A percentile compares a stretch with the other conserved stretches of the same genome.
Evolutionary conservation across 2,888 invertebrate genomes (phyloP).

Genomic region (Drosophila conformis): DNA sequence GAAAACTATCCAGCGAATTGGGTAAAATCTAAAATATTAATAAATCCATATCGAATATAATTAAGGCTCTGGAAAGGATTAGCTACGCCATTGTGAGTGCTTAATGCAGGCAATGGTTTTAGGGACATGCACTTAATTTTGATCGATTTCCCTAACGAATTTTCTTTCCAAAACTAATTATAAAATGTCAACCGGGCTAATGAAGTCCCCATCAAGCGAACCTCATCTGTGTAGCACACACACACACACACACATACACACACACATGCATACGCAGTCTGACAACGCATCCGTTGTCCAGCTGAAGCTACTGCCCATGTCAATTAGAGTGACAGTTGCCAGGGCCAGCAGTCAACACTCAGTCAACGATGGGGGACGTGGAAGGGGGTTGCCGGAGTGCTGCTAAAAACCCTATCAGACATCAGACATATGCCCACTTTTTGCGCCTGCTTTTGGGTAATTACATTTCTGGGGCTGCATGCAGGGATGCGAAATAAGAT

Average conservation of each 20-base stretch:
- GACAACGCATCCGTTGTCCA: slow-evolving; percentile 9
- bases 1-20: neutral
- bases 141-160: slow-evolving; percentile 20
- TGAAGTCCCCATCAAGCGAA: slow-evolving; percentile 38
- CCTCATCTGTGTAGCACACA: slow-evolving; percentile 16
- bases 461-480: slow-evolving; percentile 64
- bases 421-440: slow-evolving; percentile 45
- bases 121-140: slow-evolving; percentile 2
- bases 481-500: slow-evolving; percentile 10
- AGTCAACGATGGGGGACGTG: slow-evolving; percentile 19
- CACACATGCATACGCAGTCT: neutral
- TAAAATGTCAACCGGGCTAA: slow-evolving; percentile 49
- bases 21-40: neutral
- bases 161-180: slow-evolving; percentile 48
- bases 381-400: slow-evolving; percentile 2
- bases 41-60: neutral
- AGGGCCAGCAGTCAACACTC: slow-evolving; percentile 45
- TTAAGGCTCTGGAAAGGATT: neutral
- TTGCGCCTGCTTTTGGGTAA: slow-evolving; percentile 57
- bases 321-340: slow-evolving; percentile 75
- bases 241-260: slow-evolving; percentile 3
- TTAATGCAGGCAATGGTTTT: neutral
- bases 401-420: slow-evolving; percentile 42
- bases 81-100: neutral
- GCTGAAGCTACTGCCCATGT: slow-evolving; percentile 48